A percentile compares a stretch with the other conserved stretches of the same genome.
Conservation (phyloP, 2,797 vertebrate species). For the Pseudochirops corinnae region DNA sequence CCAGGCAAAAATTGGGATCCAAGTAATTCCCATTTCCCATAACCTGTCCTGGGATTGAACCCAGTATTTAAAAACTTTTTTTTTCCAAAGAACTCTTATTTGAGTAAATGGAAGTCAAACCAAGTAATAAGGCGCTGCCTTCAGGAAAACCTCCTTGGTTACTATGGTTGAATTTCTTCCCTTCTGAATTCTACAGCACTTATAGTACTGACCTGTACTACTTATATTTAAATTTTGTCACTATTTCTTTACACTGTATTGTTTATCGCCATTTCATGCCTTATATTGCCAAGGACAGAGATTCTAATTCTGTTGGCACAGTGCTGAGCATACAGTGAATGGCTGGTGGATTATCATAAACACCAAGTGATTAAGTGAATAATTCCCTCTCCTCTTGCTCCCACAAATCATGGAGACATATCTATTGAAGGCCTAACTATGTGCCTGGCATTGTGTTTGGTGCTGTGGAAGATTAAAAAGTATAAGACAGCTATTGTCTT, state of each 20-base stretch:
- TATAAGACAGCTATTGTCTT: not conserved
- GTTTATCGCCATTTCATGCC: not conserved
- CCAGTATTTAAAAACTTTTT: not conserved
- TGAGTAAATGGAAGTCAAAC: not conserved
- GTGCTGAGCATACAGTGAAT: not conserved
- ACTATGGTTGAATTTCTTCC: not conserved
- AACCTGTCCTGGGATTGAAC: slow-evolving; percentile 9
- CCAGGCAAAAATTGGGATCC: slow-evolving; percentile 67
- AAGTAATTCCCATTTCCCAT: slow-evolving; percentile 43
- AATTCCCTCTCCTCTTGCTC: not conserved
- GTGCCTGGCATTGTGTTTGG: not conserved
- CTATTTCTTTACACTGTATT: not conserved
- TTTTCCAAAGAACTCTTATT: slow-evolving; percentile 13
- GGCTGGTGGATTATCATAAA: not conserved
- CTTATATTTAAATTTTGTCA: not conserved
- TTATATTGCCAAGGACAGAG: not conserved
- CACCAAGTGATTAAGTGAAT: not conserved
- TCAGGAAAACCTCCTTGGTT: not conserved
- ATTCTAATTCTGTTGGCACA: not conserved
- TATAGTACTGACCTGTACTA: not conserved
- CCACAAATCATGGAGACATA: not conserved
- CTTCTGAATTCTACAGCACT: not conserved
- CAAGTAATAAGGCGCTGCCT: not conserved
- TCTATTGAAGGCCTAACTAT: not conserved
- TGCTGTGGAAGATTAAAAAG: not conserved